Evolutionary conservation across 2,797 vertebrate species (phyloP), one percentile per base, ranked within the genome.

Genomic region (Anguilla pacifica): DNA sequence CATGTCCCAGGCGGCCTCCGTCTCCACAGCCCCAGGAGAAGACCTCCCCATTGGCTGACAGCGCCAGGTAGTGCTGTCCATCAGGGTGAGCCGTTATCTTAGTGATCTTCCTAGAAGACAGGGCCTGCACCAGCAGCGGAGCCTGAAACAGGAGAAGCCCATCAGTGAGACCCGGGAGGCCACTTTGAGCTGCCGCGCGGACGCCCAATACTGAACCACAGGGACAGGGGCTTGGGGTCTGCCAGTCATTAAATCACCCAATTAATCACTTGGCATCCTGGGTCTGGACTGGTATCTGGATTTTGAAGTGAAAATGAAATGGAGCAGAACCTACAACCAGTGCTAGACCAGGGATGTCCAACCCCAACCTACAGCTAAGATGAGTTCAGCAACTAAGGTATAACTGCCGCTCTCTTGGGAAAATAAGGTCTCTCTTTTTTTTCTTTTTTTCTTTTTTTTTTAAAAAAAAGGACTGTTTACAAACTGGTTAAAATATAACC

Each of bases 21-120:
- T 99, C 99, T 49, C 98, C 99, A 81, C 98, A 99, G 81, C 99
- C 99, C 99, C 99, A 99, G 85, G 99, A 99, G 91, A 98, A 99
- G 90, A 99, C 97, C 94, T 99, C 98, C 67, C 98, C 98, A 0
- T 96, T 98, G 86, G 97, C 95, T 2, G 99, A 97, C 92, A 99
- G 94, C 70, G 98, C 98, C 91, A 99, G 92, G 87, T 98, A 98
- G 91, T 99, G 99, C 93, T 99, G 98, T 1, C 99, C 98, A 84
- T 99, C 98, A 22, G 99, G 98, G 92, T 99, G 99, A 77, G 98
- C 97, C 9, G 98, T 97, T n/a, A 99, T 96, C 94, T 98, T 99
- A 90, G 97, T 92, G 67, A 99, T 97, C 93, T 99, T 99, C 87
- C 97, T 97, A 88, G 97, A 98, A 89, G 97, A 96, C 85, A 99